Base-by-base conservation (phyloP, 2,797 vertebrate species). In the Tadarida brasiliensis region DNA sequence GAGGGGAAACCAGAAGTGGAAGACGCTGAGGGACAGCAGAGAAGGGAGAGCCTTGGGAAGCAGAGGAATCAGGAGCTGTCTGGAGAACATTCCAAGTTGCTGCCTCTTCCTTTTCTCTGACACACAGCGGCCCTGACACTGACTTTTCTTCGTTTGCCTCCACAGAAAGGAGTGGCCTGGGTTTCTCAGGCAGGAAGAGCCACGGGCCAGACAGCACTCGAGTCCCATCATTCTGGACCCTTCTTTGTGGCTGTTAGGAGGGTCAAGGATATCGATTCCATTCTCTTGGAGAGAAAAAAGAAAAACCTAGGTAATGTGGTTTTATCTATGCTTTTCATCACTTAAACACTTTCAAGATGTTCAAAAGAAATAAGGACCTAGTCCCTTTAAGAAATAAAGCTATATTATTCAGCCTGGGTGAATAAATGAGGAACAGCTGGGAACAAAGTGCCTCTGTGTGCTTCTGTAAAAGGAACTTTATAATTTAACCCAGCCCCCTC, bases 361-460 rank as follows among this genome's bases (percentile, higher is more conserved):
- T 95, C 33, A 76, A 76, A 87, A 96, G 84, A 92, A 91, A 56
- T 85, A 78, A 95, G 35, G 22, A 81, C 73, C 16, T 67, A 47
- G 28, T 74, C 44, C 71, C 67, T 93, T 88, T 70, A 71, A 85
- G 56, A 17, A 94, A 67, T 24, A 68, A 19, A 65, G 51, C 74
- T 84, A 7, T 5, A 74, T 61, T 71, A 87, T n/a, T 77, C 67
- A 83, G 28, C 7, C 16, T 70, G 47, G 35, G 39, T 56, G 80
- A 78, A 94, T 74, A 82, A 57, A 90, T 89, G 59, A 71, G 47
- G 51, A 92, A 92, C 56, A 92, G 20, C 57, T 68, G 22, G 28
- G 59, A 83, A 95, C 59, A 85, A 87, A 95, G 77, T 63, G 51
- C 78, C 56, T 87, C 61, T 80, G 10, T 63, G 30, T 63, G 26